Evolutionary conservation across 2,113 vertebrate genomes (phyloP).

Genomic region (Hoplias malabaricus): DNA sequence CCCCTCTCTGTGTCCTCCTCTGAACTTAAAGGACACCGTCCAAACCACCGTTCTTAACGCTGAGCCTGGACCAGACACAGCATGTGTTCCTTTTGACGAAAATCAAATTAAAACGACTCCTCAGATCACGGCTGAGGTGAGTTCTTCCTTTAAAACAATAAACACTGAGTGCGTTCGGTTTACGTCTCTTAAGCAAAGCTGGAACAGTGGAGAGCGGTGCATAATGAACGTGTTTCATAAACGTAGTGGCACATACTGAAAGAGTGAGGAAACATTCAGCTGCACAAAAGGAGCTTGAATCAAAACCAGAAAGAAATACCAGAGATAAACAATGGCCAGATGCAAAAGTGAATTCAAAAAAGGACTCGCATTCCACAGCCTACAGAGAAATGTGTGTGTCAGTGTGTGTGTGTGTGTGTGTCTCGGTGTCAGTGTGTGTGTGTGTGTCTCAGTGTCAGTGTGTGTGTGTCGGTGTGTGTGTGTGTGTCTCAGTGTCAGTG

Average conservation of each 20-base stretch:
- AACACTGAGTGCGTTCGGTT: background rate
- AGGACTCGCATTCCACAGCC: no score
- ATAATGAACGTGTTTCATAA: conserved; percentile 3
- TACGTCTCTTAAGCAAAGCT: background rate
- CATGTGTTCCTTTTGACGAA: background rate
- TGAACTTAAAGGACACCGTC: conserved; percentile 29
- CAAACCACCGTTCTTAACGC: conserved; percentile 41
- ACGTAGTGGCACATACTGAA: background rate
- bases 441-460: no score
- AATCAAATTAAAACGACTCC: background rate
- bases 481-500: no score
- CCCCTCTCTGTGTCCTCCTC: conserved; percentile 38
- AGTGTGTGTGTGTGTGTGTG: no score
- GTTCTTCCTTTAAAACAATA: conserved; percentile 30
- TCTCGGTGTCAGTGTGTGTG: no score
- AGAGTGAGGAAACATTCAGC: background rate
- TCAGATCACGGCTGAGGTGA: conserved; percentile 31
- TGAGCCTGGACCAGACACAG: conserved; percentile 25
- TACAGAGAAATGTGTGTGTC: no score
- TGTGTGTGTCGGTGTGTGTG: no score
- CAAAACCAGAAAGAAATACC: no score
- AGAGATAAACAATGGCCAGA: no score
- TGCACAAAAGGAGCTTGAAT: background rate
- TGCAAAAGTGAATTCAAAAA: no score
- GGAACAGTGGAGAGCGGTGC: conserved; percentile 4